Percentiles rank a stretch among this genome's conserved stretches.
Evolutionary conservation across 1,140 invertebrate species (phyloP).

Genomic region (Magallana angulata): DNA sequence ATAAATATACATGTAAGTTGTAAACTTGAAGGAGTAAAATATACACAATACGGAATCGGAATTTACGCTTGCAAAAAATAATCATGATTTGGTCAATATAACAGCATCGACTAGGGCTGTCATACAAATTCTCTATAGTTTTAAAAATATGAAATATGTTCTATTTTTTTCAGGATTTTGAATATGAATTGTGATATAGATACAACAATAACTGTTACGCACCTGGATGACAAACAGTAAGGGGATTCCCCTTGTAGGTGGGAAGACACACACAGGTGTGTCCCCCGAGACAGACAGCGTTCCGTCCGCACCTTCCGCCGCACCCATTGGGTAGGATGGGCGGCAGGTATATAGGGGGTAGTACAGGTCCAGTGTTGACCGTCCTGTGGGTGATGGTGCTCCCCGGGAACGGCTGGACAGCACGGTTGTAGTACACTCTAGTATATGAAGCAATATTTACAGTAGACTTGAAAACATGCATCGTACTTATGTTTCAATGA

Average conservation of each 20-base stretch:
- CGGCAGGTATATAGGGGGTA: constrained; percentile 3
- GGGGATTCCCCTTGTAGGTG: neutral
- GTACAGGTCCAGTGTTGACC: neutral
- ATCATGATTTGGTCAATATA: too few relatives aligned
- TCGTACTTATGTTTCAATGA: too few relatives aligned
- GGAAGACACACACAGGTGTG: neutral
- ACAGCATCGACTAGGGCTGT: too few relatives aligned
- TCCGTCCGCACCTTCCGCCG: neutral
- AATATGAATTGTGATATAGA: neutral
- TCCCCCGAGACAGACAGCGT: constrained; percentile 4
- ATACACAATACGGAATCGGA: too few relatives aligned
- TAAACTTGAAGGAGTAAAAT: too few relatives aligned
- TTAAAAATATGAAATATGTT: too few relatives aligned
- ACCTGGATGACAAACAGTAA: neutral
- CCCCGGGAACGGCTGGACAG: neutral
- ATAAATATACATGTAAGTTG: too few relatives aligned
- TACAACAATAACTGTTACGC: neutral
- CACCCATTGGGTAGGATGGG: neutral
- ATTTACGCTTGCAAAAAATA: too few relatives aligned
- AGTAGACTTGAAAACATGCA: too few relatives aligned
- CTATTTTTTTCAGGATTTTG: too few relatives aligned
- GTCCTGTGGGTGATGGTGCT: neutral
- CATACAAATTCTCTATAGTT: too few relatives aligned
- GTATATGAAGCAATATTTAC: too few relatives aligned
- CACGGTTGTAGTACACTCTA: neutral